Evolutionary conservation across 2,888 invertebrate species (phyloP).

Genomic region (Harpalus rufipes): DNA sequence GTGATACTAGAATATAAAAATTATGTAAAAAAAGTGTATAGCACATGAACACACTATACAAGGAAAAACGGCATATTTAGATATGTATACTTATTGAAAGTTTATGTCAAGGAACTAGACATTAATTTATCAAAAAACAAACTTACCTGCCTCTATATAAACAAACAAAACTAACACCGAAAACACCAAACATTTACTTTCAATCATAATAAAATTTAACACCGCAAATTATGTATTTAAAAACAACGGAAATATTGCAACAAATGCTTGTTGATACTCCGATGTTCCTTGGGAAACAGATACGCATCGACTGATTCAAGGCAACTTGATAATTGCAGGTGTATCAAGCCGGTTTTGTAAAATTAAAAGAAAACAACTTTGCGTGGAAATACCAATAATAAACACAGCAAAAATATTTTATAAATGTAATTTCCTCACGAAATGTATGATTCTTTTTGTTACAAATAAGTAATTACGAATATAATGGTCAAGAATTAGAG

Average conservation of each 20-base stretch:
- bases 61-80: neutral
- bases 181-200: conserved; percentile 22
- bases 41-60: too few species aligned
- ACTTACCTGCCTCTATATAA: neutral
- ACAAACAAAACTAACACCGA: conserved; percentile 17
- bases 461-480: neutral
- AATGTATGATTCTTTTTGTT: neutral
- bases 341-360: conserved; percentile 43
- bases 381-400: conserved; percentile 31
- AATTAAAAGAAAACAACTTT: conserved; percentile 36
- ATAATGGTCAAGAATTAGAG: neutral
- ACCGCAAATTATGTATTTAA: conserved; percentile 15
- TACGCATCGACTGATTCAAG: conserved; percentile 35
- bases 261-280: neutral
- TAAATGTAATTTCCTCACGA: conserved; percentile 2
- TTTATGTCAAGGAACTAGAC: neutral
- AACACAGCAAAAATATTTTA: neutral
- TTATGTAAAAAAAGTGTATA: too few species aligned
- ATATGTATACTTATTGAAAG: neutral
- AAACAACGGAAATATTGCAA: neutral
- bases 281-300: conserved; percentile 25
- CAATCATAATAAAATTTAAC: conserved; percentile 10
- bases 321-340: conserved; percentile 35
- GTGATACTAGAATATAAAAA: too few species aligned
- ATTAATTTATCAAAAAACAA: neutral